These are phyloP conservation scores for Babylonia areolata DNA, from an alignment of 1,140 invertebrate species.

Conservation along the genomic window DNA sequence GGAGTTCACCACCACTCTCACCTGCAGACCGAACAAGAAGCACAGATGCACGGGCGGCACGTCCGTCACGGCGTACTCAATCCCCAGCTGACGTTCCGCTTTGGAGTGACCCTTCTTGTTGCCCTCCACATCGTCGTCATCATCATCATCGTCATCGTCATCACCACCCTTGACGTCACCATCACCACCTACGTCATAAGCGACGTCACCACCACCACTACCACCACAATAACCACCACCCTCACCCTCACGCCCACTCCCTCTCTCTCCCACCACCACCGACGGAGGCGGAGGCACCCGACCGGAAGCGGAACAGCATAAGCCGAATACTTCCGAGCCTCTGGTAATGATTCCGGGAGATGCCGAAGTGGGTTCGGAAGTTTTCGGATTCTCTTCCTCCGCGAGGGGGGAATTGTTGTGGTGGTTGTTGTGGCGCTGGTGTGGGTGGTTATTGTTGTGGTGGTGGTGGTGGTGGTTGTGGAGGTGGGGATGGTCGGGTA, in stretches of 20 bases:
- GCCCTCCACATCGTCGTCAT: neutral
- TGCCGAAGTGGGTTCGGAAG: neutral
- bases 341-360: neutral
- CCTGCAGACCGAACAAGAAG: constrained; percentile 89
- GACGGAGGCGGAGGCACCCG: neutral
- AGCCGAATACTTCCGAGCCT: constrained; percentile 4
- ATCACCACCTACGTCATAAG: too few relatives aligned
- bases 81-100: constrained; percentile 16
- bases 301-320: constrained; percentile 33
- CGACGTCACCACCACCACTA: too few relatives aligned
- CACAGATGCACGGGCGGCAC: constrained; percentile 89
- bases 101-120: constrained; percentile 10
- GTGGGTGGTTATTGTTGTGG: too few relatives aligned
- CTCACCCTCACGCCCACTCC: neutral
- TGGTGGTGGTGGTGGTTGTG: neutral
- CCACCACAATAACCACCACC: too few relatives aligned
- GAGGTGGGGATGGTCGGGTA: neutral
- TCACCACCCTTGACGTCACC: neutral
- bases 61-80: constrained; percentile 87
- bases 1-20: constrained; percentile 69
- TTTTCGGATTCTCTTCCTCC: neutral
- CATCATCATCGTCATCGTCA: neutral
- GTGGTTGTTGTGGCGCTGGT: neutral
- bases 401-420: too few relatives aligned
- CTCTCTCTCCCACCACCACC: neutral